Base-by-base conservation (phyloP, 2,888 invertebrate genomes). In the Melinaea marsaeus region DNA sequence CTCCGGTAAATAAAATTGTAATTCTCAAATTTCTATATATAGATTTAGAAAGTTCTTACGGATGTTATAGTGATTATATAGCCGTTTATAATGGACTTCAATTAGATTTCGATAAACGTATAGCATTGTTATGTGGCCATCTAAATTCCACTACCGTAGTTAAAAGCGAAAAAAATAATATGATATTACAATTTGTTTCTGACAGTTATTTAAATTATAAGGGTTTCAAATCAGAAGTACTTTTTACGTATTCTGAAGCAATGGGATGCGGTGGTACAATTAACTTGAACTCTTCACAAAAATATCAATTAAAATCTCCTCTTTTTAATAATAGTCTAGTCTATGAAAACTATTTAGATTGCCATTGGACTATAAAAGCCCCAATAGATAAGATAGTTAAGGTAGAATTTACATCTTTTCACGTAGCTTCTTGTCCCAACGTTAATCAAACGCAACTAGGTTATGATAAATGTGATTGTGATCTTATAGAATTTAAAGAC, bases 401-500 rank as follows among this genome's bases (percentile, higher is more conserved):
- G 74, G 79, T 97, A 1, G 89, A 92, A 62, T 90, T 94, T 58
- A 82, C 81, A 35, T 81, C 87, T 13, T 84, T 94, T 57, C 91
- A 93, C 72, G 74, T 94, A 46, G 86, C 92, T n/a, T 77, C 88
- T 1, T 91, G 92, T 68, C 62, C 69, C 45, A 78, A 82, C 62
- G 74, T 82, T 1, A 89, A 87, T 70, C 85, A 88, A 73, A 90
- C 87, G 32, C 79, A 78, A 13, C 65, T 81, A 61, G 84, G 83
- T 1, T 80, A 80, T 32, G 81, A 73, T 37, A 84, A 87, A 42
- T 97, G 97, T 78, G 82, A 85, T 2, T 96, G 95, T 70, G 96
- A 97, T 81, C 95, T 88, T 72, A 75, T 97, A 9, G 94, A 96
- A 91, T 77, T 96, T 58, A 92, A 90, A 62, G 97, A 97, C 81